phyloP scores from a whole-genome alignment of 2,797 vertebrate species.

The Hybognathus amarus region DNA sequence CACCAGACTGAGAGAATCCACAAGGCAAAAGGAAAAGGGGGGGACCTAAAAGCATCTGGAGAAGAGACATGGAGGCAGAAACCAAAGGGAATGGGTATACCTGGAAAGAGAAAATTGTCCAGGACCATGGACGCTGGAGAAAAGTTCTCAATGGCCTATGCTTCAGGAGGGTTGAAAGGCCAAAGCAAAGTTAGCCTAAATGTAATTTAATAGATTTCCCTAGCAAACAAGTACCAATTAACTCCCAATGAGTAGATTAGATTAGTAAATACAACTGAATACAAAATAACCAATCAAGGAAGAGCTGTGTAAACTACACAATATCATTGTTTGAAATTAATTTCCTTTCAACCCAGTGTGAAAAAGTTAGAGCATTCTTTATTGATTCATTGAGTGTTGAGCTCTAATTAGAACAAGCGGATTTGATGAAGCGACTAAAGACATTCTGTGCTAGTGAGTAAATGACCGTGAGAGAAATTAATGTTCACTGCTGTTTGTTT shows the following conservation, averaged over 20 bases:
- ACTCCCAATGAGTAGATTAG: conserved; percentile 22
- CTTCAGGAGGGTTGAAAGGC: too few relatives aligned
- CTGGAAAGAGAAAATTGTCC: too few relatives aligned
- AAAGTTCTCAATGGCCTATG: too few relatives aligned
- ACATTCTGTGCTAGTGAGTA: conserved; percentile 66
- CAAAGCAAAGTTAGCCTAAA: background rate
- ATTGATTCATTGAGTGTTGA: conserved; percentile 71
- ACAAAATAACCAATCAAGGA: conserved; percentile 20
- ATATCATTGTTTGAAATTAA: conserved; percentile 48
- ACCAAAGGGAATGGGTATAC: too few relatives aligned
- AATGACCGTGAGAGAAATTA: conserved; percentile 69
- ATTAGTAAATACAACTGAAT: conserved; percentile 29
- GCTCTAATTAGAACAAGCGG: conserved; percentile 56
- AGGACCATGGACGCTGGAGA: too few relatives aligned
- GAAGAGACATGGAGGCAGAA: too few relatives aligned
- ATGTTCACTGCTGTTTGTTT: conserved; percentile 65
- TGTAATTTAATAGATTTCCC: background rate
- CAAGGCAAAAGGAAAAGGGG: too few relatives aligned
- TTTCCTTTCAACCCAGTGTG: conserved; percentile 52
- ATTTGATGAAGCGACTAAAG: conserved; percentile 69
- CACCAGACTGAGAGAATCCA: too few relatives aligned
- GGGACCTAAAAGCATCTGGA: too few relatives aligned
- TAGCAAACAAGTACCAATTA: conserved; percentile 19
- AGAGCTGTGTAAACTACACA: conserved; percentile 36
- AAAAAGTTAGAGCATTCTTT: conserved; percentile 53